Conservation (phyloP, 2,113 vertebrate species). For the human (Homo sapiens) region GRCh38 chr4:38424001-38424500, state of each 20-base stretch:
- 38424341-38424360: not conserved
- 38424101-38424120: constrained; percentile 29
- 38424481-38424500: constrained; percentile 59
- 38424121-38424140: constrained; percentile 49
- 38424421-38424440: constrained; percentile 65
- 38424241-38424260: not conserved
- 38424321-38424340: not conserved
- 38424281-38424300: not conserved
- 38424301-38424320: not conserved
- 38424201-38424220: not conserved
- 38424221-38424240: not conserved
- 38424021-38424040: not conserved
- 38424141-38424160: not conserved
- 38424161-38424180: not conserved
- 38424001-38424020: not conserved
- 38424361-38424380: not conserved
- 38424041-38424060: fast-evolving
- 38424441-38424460: constrained; percentile 73
- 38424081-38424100: constrained; percentile 33
- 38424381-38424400: not conserved
- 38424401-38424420: constrained; percentile 12
- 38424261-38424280: not conserved
- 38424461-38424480: not conserved
- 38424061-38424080: not conserved
- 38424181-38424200: constrained; percentile 16